Evolutionary conservation across 1,140 invertebrate species (phyloP).

Genomic region (Physella acuta): DNA sequence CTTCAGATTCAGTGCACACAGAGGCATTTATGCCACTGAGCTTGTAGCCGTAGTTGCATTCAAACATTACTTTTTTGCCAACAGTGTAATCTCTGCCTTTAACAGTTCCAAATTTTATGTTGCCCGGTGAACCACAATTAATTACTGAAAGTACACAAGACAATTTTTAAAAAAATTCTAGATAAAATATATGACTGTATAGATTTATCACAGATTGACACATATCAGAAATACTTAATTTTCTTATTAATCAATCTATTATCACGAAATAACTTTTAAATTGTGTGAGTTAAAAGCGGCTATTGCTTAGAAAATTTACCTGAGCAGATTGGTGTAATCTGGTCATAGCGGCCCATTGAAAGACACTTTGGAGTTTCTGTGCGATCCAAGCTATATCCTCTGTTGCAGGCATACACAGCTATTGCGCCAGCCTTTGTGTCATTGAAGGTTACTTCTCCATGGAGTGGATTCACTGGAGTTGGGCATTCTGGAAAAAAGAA

Average conservation of each 20-base stretch:
- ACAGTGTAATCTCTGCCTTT: constrained; percentile 71
- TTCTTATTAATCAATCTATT: no score
- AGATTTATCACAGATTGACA: no score
- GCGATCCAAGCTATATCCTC: constrained; percentile 54
- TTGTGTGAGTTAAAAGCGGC: not conserved
- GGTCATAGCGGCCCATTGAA: constrained; percentile 58
- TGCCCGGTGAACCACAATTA: constrained; percentile 83
- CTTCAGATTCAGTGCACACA: constrained; percentile 65
- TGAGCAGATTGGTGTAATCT: constrained; percentile 50
- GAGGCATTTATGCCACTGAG: constrained; percentile 70
- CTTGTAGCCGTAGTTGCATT: constrained; percentile 68
- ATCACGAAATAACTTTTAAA: no score
- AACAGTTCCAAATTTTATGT: constrained; percentile 76
- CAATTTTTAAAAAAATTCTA: no score
- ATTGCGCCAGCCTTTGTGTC: constrained; percentile 31
- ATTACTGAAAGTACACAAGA: no score
- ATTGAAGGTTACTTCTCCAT: constrained; percentile 35
- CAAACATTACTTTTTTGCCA: constrained; percentile 59
- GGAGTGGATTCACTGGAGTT: constrained; percentile 43
- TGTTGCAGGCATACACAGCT: constrained; percentile 56
- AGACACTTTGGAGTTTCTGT: constrained; percentile 45
- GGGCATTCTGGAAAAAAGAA: constrained; percentile 65
- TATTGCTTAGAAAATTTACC: constrained; percentile 60
- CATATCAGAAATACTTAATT: no score
- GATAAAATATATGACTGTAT: no score